Conservation (phyloP, 2,113 vertebrate genomes). For the Cercocebus atys region DNA sequence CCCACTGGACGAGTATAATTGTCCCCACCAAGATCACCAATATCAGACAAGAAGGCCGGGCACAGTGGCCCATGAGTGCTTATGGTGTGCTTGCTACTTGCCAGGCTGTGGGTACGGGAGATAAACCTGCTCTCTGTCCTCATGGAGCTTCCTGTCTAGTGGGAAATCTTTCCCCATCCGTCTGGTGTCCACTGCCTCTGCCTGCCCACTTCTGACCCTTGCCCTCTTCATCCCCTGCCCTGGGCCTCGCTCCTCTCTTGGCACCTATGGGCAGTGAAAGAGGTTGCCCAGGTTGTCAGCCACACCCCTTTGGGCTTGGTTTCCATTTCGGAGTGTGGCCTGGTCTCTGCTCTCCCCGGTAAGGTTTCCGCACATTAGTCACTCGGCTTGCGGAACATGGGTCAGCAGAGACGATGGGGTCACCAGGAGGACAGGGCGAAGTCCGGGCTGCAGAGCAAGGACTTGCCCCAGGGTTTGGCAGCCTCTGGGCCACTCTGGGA, state of each 20-base stretch:
- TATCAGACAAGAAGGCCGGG: too few relatives aligned
- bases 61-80: background rate
- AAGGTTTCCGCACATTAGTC: background rate
- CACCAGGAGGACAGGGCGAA: background rate
- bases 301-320: background rate
- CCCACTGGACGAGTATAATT: background rate
- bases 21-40: background rate
- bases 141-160: background rate
- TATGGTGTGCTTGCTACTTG: background rate
- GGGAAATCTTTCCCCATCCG: background rate
- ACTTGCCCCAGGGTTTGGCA: background rate
- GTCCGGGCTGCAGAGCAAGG: background rate
- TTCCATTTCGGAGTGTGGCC: background rate
- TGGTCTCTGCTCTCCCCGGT: background rate
- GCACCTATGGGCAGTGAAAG: background rate
- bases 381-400: background rate
- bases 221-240: background rate
- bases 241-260: background rate
- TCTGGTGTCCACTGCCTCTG: accelerated
- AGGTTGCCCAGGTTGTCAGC: background rate
- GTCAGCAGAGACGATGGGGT: background rate
- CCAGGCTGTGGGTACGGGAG: background rate
- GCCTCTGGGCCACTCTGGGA: background rate
- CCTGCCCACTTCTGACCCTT: background rate
- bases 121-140: background rate